phyloP scores from a whole-genome alignment of 1,140 invertebrate genomes.

The Drosophila setifemur region DNA sequence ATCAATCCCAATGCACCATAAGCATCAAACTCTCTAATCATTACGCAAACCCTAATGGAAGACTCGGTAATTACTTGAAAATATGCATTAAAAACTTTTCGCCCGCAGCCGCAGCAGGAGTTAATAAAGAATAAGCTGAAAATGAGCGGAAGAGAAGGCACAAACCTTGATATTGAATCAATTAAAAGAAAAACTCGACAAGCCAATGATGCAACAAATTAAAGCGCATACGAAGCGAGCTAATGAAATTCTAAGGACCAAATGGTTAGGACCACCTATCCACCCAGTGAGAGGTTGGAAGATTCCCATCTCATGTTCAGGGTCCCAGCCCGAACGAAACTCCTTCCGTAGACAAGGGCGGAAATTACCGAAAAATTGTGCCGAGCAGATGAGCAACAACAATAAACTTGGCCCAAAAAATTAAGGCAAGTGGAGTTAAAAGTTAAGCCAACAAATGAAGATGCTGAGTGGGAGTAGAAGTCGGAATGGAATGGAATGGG shows the following conservation, averaged over 20 bases:
- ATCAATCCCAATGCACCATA: background rate
- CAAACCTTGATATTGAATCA: conserved; percentile 60
- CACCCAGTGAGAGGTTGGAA: background rate
- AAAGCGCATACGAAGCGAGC: conserved; percentile 59
- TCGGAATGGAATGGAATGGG: background rate
- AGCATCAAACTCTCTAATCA: conserved; percentile 13
- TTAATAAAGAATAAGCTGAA: conserved; percentile 10
- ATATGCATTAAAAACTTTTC: conserved; percentile 66
- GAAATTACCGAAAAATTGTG: conserved; percentile 74
- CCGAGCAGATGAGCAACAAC: conserved; percentile 59
- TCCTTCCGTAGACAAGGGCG: conserved; percentile 38
- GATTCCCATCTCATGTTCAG: conserved; percentile 18
- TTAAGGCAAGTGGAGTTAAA: conserved; percentile 78
- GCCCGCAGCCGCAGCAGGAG: conserved; percentile 4
- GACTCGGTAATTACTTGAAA: conserved; percentile 56
- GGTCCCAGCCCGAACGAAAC: background rate
- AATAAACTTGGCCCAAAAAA: conserved; percentile 62
- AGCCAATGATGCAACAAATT: conserved; percentile 76
- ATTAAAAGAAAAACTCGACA: conserved; percentile 57
- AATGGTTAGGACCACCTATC: conserved; percentile 7
- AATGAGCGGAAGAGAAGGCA: background rate
- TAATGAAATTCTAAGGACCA: conserved; percentile 67
- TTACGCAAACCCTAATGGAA: conserved; percentile 20
- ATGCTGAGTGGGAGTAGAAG: conserved; percentile 40
- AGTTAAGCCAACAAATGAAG: conserved; percentile 77